Evolutionary conservation across 2,797 vertebrate species (phyloP), one percentile per base, ranked within the genome.

Genomic region (Anguilla megastoma): DNA sequence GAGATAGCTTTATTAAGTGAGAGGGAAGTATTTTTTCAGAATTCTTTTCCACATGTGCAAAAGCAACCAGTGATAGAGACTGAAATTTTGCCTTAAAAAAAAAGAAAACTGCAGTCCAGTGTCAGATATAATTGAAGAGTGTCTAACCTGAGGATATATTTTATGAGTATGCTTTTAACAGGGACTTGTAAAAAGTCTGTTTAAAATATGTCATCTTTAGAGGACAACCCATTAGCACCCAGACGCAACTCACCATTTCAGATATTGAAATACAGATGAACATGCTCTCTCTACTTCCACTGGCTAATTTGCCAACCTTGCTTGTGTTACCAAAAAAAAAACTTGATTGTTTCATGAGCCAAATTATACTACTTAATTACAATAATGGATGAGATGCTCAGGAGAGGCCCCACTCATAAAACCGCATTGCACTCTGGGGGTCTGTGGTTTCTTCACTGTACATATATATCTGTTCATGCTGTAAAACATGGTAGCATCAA

Each of bases 331-430:
- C 86, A 88, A 88, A 89, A 79, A 58, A n/a, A 8, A 84, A 56
- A 24, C 87, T 89, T 84, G 90, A 87, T 90, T 52, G 60, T 63
- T 84, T 87, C 87, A 86, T 89, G 86, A 91, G 85, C 85, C 79
- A n/a, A 85, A 88, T 91, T 88, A 91, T 90, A 63, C 86, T 80
- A 74, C 88, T 90, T 91, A 90, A 90, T 91, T 92, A 89, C 79
- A 88, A 87, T 84, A 76, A 83, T 88, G 85, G 88, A 88, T 60
- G 82, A 87, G 86, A 24, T 52, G 27, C 80, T 12, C 30, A 30
- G 88, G 87, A 21, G 82, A 90, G 87, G 71, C 88, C 86, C 10
- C 52, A 88, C 56, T 89, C 63, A 90, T 87, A 88, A 90, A 86
- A 85, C 88, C 5, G 54, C 80, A 82, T 41, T 82, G 45, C 54